Evolutionary conservation across 2,797 vertebrate genomes (phyloP).

Genomic region (Kryptolebias ocellatus): DNA sequence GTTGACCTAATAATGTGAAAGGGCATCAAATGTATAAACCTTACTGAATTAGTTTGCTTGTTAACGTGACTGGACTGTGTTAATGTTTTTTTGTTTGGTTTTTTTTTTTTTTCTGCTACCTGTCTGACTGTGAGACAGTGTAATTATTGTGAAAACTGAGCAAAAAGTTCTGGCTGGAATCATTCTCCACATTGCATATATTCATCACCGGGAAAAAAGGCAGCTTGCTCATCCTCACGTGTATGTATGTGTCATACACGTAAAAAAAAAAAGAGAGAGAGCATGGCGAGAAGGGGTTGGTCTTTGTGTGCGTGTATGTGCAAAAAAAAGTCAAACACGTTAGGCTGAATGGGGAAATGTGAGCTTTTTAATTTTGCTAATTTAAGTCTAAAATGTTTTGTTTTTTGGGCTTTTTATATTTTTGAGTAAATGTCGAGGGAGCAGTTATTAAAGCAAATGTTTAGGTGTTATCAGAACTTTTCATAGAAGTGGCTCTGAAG

Average conservation of each 20-base stretch:
- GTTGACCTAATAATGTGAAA: background rate
- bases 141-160: conserved; percentile 1
- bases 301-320: too few species aligned
- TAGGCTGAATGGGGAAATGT: too few species aligned
- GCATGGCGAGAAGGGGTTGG: too few species aligned
- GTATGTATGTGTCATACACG: conserved; percentile 10
- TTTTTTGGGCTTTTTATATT: background rate
- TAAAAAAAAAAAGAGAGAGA: background rate
- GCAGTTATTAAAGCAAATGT: background rate
- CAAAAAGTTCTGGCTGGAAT: conserved; percentile 6
- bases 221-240: conserved; percentile 10
- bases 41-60: background rate
- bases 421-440: background rate
- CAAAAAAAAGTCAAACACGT: too few species aligned
- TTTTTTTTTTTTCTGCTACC: background rate
- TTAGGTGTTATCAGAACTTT: conserved; percentile 1
- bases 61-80: background rate
- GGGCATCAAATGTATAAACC: too few species aligned
- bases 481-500: conserved; percentile 30
- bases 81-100: background rate
- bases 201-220: background rate
- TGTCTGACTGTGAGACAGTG: background rate
- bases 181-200: conserved; percentile 3
- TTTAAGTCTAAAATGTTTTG: too few species aligned
- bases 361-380: too few species aligned